Percentiles rank a stretch among this genome's conserved stretches.
Evolutionary conservation across 2,113 vertebrate species (phyloP).

Genomic region (Sakesphorus luctuosus): DNA sequence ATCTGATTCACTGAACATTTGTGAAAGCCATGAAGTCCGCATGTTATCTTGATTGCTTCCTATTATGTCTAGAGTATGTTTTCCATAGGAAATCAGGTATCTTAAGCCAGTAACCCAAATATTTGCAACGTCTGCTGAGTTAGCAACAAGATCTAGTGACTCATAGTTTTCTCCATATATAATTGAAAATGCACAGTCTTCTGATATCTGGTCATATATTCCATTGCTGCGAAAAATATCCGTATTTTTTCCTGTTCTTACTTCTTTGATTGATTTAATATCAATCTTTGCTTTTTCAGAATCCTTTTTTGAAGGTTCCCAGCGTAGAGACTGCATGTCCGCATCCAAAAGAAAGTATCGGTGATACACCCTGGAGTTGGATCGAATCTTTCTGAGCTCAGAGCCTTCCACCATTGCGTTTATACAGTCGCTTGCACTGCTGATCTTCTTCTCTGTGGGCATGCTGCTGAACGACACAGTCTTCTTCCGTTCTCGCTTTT

Average conservation of each 20-base stretch:
- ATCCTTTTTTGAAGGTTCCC: slow-evolving; percentile 98
- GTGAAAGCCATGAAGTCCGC: slow-evolving; percentile 94
- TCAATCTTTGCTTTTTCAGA: slow-evolving; percentile 98
- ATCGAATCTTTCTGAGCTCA: slow-evolving; percentile 93
- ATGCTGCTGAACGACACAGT: slow-evolving; percentile 98
- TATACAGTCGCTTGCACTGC: slow-evolving; percentile 95
- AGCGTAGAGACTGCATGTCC: slow-evolving; percentile 95
- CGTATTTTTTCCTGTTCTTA: slow-evolving; percentile 95
- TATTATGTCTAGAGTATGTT: slow-evolving; percentile 94
- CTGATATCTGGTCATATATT: slow-evolving; percentile 96
- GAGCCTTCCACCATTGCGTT: slow-evolving; percentile 95
- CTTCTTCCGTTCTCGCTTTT: slow-evolving; percentile 94
- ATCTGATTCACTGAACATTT: slow-evolving; percentile 88
- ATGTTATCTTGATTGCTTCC: slow-evolving; percentile 94
- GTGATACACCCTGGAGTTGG: slow-evolving; percentile 93
- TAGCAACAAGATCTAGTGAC: slow-evolving; percentile 95
- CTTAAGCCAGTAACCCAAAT: slow-evolving; percentile 97
- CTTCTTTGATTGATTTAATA: slow-evolving; percentile 94
- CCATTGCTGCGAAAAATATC: slow-evolving; percentile 97
- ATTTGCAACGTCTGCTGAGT: slow-evolving; percentile 95
- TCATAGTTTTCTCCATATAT: slow-evolving; percentile 97
- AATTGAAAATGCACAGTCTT: slow-evolving; percentile 95
- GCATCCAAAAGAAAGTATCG: slow-evolving; percentile 94
- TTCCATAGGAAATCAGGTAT: slow-evolving; percentile 96
- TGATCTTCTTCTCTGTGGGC: slow-evolving; percentile 97